phyloP scores from a whole-genome alignment of 2,888 invertebrate genomes.

The Apodemia duryi region DNA sequence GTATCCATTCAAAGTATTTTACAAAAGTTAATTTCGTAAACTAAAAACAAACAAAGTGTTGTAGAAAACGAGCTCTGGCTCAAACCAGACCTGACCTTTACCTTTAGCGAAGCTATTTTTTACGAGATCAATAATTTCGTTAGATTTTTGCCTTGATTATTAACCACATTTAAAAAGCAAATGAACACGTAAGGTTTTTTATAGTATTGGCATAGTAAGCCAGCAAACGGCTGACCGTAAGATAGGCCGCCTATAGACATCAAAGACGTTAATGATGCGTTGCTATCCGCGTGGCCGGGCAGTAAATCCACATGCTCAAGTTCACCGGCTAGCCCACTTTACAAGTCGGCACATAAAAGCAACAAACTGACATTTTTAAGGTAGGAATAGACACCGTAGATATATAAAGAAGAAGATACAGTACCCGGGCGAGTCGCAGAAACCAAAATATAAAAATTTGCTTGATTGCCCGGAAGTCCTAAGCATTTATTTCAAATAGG shows the following conservation, averaged over 20 bases:
- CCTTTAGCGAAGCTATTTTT: not conserved
- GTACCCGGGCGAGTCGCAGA: too few relatives aligned
- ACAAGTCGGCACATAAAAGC: not conserved
- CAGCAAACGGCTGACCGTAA: not conserved
- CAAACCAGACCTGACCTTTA: conserved; percentile 1
- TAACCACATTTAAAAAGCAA: not conserved
- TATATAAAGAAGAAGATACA: too few relatives aligned
- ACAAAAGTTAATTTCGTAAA: not conserved
- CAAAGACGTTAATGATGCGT: conserved; percentile 1
- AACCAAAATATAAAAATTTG: too few relatives aligned
- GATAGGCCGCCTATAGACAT: not conserved
- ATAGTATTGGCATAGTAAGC: not conserved
- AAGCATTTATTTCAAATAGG: too few relatives aligned
- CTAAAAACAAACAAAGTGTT: not conserved
- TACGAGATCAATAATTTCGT: conserved; percentile 10
- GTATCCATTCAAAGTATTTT: not conserved
- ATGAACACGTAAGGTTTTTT: conserved; percentile 3
- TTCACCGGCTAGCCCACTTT: not conserved
- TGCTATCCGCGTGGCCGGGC: not conserved
- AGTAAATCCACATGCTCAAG: not conserved
- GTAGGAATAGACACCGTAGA: too few relatives aligned
- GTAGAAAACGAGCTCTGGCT: not conserved
- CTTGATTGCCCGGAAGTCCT: too few relatives aligned
- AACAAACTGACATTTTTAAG: too few relatives aligned
- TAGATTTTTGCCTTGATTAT: conserved; percentile 5